Base-by-base conservation (phyloP, 2,888 invertebrate genomes). In the Eristalinus aeneus region DNA sequence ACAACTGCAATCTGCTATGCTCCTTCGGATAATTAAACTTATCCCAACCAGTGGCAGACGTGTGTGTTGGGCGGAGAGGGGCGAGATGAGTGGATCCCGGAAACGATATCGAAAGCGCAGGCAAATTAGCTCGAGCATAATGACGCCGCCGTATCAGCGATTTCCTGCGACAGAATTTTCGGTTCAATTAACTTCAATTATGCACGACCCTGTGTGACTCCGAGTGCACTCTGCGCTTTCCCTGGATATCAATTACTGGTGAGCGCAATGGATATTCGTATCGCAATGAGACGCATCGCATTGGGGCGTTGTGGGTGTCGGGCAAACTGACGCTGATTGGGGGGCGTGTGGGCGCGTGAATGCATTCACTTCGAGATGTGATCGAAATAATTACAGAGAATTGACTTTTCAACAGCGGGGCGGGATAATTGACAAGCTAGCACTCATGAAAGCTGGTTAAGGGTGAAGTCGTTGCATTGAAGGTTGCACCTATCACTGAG, bases 161-260 rank as follows among this genome's bases (percentile, higher is more conserved):
- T 79, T 80, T 84, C 75, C 80, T 67, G 84, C 67, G 84, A 84
- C 84, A 61, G 54, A 84, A 76, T 84, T 84, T 84, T 80, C 84
- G 71, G 84, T 84, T 84, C 80, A 84, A 84, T 79, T 84, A 84
- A 79, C 80, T 84, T 84, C 75, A 84, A 84, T 84, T 84, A 84
- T 67, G 39, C 67, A 32, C 71, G 65, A 75, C 67, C 61, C 54
- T 53, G 20, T 9, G 63, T 68, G 53, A 61, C 56, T 67, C 12
- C 8, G 53, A 72, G 54, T n/a, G 67, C 71, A 53, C 60, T 81
- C 36, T 72, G 72, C 72, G 72, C 61, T 23, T n/a, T 39, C 6
- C 8, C 46, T 39, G 77, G 77, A 77, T 82, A 82, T 82, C 82
- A 77, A 82, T 82, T 82, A 77, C 77, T 34, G 61, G 32, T 82